Evolutionary conservation across 1,140 invertebrate genomes (phyloP), one percentile per base, ranked within the genome.

Genomic region (Neuroterus valhalla): DNA sequence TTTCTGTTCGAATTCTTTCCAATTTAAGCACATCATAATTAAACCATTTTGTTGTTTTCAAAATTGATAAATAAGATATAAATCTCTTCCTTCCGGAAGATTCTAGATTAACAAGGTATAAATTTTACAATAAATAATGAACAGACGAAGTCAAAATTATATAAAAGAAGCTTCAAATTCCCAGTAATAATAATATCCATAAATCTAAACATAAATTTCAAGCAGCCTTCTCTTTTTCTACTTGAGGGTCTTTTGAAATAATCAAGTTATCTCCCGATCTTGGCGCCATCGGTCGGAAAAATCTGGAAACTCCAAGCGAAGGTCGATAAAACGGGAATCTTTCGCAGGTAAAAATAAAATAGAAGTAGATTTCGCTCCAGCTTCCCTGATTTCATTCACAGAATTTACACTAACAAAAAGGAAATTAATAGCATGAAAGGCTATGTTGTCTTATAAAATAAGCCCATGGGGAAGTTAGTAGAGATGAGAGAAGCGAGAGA

Each of bases 241-340:
- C 2, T 3, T n/a, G 26, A 31, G n/a, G 55, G 55, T n/a, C 55
- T 62, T 62, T 62, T 26, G 5, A 31, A 14, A n/a, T 3, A 23
- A 26, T n/a, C 8, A 62, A 62, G 31, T 62, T 62, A 23, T 26
- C 42, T 62, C 0, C 38, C 81, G 76, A 84, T 66, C 26, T 66
- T 42, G 43, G 72, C 77, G 81, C 82, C 83, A 84, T 78, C 83
- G 75, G 26, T 75, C 55, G 23, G 69, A 48, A 43, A 48, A 14
- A 23, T 12, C 1, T 10, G 68, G 75, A 85, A 81, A 71, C 76
- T 68, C 23, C 48, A 71, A 42, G 19, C 44, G 43, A 55, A 23
- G 21, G 38, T 69, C 62, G 76, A 68, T 71, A 76, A 76, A 26
- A 44, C 21, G 42, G 74, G 45, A 43, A 79, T 44, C 50, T 23